These are phyloP conservation scores for Acanthornis magna DNA, from an alignment of 2,797 vertebrate genomes.

Conservation along the genomic window DNA sequence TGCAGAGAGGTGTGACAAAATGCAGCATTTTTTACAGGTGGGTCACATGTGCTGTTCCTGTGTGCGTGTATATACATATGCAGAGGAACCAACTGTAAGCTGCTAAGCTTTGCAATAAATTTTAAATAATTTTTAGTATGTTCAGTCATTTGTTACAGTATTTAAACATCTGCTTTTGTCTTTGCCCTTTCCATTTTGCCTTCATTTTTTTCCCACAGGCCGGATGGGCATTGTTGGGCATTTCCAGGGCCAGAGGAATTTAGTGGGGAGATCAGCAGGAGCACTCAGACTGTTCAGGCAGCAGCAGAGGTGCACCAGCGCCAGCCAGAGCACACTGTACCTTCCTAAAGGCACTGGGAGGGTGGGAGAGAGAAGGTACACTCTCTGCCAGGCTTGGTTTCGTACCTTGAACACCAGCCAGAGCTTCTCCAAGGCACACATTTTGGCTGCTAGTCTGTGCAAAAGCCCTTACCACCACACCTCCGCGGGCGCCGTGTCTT, in stretches of 20 bases:
- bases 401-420: not conserved
- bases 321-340: not conserved
- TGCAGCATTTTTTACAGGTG: not conserved
- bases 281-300: not conserved
- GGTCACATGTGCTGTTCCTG: not conserved
- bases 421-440: not conserved
- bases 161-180: not conserved
- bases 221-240: not conserved
- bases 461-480: not conserved
- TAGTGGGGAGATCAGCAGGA: not conserved
- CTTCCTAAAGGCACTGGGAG: not conserved
- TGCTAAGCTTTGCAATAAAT: not conserved
- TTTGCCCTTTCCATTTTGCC: not conserved
- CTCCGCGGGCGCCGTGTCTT: accelerated
- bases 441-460: not conserved
- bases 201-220: not conserved
- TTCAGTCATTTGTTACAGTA: not conserved
- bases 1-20: not conserved
- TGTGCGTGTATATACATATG: accelerated
- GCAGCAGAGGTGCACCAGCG: not conserved
- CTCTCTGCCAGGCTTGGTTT: not conserved
- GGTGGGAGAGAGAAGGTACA: not conserved
- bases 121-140: not conserved
- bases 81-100: not conserved
- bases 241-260: not conserved